Evolutionary conservation across 2,113 vertebrate species (phyloP), one percentile per base, ranked within the genome.

Genomic region (Nibea coibor): DNA sequence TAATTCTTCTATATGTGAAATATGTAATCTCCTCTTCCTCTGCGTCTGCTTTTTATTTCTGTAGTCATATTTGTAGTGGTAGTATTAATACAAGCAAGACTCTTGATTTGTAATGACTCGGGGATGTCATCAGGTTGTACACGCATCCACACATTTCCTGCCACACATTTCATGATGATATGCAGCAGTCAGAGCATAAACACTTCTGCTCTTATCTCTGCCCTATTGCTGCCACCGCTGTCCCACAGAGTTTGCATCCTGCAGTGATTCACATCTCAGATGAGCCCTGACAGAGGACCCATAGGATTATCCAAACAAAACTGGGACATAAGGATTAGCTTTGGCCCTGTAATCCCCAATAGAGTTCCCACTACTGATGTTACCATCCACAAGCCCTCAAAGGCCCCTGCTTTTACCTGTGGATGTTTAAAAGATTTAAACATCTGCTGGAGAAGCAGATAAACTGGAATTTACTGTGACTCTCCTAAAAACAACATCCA

Each of bases 221-320:
- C 43, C 43, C 59, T 70, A 19, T 58, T 51, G 39, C 50, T 65
- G 63, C 56, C 39, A 64, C 74, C 7, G 5, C 62, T 71, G 64
- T 76, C 62, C 50, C 62, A 59, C 50, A 28, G 22, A 53, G 53
- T 67, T 81, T 82, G 17, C 78, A 79, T 80, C 75, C 73, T 51
- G 48, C 48, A 57, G 74, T 70, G 1, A 57, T 59, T 82, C 43
- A 39, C 67, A 64, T 89, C 73, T 81, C 82, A 86, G 84, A 62
- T 86, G 70, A 53, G 70, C 70, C 62, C 72, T 79, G 48, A 81
- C 70, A 82, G 68, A 82, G 69, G 79, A 73, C 81, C 67, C 71
- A 66, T 31, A 68, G 89, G 84, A 91, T 91, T 90, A 92, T 87
- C 82, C 78, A 82, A 86, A 89, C 89, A 85, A 75, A 91, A 91